These are phyloP conservation scores for Chrysoperla carnea DNA, from an alignment of 1,140 invertebrate genomes.

Conservation along the genomic window DNA sequence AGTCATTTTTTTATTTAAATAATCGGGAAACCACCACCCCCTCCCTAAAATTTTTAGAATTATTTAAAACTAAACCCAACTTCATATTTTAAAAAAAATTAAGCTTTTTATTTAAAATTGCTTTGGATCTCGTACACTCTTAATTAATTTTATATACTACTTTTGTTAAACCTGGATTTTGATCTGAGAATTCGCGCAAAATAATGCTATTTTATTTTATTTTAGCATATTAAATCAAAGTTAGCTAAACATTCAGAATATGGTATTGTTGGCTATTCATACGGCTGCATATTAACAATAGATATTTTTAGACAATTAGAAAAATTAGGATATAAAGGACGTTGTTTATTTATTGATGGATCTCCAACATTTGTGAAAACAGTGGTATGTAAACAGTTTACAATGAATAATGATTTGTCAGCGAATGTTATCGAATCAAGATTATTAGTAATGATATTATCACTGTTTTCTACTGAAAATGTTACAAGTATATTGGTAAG, in stretches of 20 bases:
- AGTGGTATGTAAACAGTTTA: constrained; percentile 20
- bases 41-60: too few species aligned
- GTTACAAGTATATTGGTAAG: constrained; percentile 24
- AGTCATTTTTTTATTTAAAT: too few species aligned
- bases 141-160: too few species aligned
- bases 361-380: constrained; percentile 32
- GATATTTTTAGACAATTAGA: constrained; percentile 35
- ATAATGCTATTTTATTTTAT: too few species aligned
- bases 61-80: too few species aligned
- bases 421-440: constrained; percentile 27
- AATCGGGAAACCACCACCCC: too few species aligned
- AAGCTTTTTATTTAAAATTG: too few species aligned
- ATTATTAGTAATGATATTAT: constrained; percentile 30
- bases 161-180: too few species aligned
- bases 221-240: too few species aligned
- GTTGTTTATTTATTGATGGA: constrained; percentile 36
- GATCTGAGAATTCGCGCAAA: too few species aligned
- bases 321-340: constrained; percentile 30
- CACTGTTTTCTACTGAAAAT: constrained; percentile 29
- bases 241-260: constrained; percentile 22
- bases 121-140: too few species aligned
- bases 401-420: constrained; percentile 20
- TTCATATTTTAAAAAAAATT: too few species aligned
- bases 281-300: constrained; percentile 33
- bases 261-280: constrained; percentile 46